These are phyloP conservation scores for Stratiolaelaps scimitus DNA, from an alignment of 1,140 invertebrate genomes.

Conservation along the genomic window DNA sequence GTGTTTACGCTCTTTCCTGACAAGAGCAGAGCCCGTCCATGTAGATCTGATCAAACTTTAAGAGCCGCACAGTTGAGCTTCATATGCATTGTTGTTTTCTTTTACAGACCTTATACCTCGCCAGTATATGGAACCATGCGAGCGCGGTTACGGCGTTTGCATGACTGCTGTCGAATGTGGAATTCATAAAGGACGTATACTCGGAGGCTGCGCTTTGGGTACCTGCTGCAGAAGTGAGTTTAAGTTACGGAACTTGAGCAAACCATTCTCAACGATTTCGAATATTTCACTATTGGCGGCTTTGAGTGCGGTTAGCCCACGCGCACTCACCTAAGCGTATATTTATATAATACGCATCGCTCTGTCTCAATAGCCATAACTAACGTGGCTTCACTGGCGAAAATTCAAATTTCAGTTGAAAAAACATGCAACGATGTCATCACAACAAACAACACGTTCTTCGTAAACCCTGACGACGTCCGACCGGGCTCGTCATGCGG, in stretches of 20 bases:
- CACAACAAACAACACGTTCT: slow-evolving; percentile 11
- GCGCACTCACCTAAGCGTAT: neutral
- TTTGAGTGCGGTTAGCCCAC: neutral
- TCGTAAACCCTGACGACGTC: neutral
- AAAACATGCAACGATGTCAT: neutral
- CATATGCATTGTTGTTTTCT: no score
- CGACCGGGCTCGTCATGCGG: neutral
- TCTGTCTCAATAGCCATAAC: neutral
- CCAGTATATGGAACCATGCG: slow-evolving; percentile 3
- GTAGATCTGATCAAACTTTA: no score
- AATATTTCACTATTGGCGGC: neutral
- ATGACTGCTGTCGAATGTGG: slow-evolving; percentile 17
- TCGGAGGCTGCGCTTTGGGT: slow-evolving; percentile 2
- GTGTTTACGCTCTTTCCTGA: no score
- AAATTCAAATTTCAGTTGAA: slow-evolving; percentile 1
- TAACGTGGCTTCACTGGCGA: no score
- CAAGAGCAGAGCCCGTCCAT: no score
- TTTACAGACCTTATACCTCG: neutral
- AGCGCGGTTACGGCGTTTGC: neutral
- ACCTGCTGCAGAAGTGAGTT: slow-evolving; percentile 18
- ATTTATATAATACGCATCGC: neutral
- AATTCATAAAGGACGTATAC: neutral
- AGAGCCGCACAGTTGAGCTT: no score
- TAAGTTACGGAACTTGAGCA: neutral
- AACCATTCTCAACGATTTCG: neutral